A percentile compares a stretch with the other conserved stretches of the same genome.
Conservation (phyloP, 2,888 invertebrate genomes). For the Drosophila recens region DNA sequence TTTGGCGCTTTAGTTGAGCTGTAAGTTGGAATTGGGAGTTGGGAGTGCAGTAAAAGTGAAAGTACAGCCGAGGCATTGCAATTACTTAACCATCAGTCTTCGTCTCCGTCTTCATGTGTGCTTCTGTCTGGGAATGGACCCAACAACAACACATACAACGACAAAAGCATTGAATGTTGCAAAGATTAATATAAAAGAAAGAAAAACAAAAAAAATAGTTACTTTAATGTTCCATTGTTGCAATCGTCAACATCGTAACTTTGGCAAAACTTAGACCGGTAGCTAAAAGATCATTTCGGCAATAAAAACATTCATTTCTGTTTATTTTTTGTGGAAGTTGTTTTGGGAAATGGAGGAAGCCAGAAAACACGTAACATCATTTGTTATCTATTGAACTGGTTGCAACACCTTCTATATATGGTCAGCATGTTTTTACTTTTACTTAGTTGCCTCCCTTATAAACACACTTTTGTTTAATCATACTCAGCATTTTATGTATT, state of each 20-base stretch:
- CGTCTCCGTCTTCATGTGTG: slow-evolving; percentile 21
- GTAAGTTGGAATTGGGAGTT: slow-evolving; percentile 9
- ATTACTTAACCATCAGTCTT: slow-evolving; percentile 55
- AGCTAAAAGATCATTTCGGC: slow-evolving; percentile 24
- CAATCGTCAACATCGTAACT: slow-evolving; percentile 53
- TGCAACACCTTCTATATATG: slow-evolving; percentile 16
- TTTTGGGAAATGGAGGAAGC: slow-evolving; percentile 46
- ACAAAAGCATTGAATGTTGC: slow-evolving; percentile 41
- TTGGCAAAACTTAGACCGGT: slow-evolving; percentile 42
- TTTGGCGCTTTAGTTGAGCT: slow-evolving; percentile 7
- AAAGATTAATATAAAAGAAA: slow-evolving; percentile 28
- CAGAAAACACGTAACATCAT: slow-evolving; percentile 58
- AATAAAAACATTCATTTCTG: slow-evolving; percentile 36
- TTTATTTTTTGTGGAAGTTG: slow-evolving; percentile 14
- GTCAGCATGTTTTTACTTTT: slow-evolving; percentile 43
- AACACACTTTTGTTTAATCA: background rate
- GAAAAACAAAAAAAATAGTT: slow-evolving; percentile 44
- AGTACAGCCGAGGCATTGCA: slow-evolving; percentile 45
- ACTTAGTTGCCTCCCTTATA: slow-evolving; percentile 1
- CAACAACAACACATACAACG: slow-evolving; percentile 27
- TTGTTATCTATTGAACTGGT: slow-evolving; percentile 38
- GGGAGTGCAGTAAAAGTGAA: slow-evolving; percentile 56
- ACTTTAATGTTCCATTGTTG: slow-evolving; percentile 74
- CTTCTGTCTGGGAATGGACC: slow-evolving; percentile 52
- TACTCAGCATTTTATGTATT: slow-evolving; percentile 18